Evolutionary conservation across 2,888 invertebrate genomes (phyloP).

Genomic region (Tryphoninae sp.): DNA sequence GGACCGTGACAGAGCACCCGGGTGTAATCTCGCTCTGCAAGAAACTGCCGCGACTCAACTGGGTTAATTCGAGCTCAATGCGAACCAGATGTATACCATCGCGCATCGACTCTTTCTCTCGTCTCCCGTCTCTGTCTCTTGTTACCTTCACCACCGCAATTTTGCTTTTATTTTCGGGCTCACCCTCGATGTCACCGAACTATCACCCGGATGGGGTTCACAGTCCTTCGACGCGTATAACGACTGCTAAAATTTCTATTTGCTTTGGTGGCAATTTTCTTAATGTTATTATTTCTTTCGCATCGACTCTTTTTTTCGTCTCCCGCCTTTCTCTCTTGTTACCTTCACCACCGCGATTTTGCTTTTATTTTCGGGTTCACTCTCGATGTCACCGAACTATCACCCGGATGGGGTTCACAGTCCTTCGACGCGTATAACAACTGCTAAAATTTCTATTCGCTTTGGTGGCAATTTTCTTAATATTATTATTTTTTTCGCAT

Average conservation of each 20-base stretch:
- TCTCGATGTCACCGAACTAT: conserved; percentile 35
- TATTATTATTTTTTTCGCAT: neutral
- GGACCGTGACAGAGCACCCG: conserved; percentile 46
- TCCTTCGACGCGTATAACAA: neutral
- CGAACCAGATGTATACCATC: conserved; percentile 59
- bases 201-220: neutral
- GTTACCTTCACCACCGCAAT: neutral
- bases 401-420: neutral
- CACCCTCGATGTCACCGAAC: conserved; percentile 38
- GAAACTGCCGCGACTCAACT: conserved; percentile 52
- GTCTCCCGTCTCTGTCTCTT: conserved; percentile 20
- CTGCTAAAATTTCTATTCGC: neutral
- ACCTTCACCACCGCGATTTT: neutral
- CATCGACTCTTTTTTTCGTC: conserved; percentile 14
- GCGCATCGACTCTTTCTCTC: conserved; percentile 22
- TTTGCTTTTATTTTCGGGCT: conserved; percentile 22
- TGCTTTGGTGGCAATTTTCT: neutral
- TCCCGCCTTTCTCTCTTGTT: conserved; percentile 22
- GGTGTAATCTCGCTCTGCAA: conserved; percentile 48
- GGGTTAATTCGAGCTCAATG: conserved; percentile 66
- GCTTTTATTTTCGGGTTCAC: conserved; percentile 28
- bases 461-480: neutral
- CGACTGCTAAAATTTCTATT: neutral
- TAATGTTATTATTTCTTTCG: neutral
- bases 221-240: neutral